Evolutionary conservation across 2,888 invertebrate genomes (phyloP), one percentile per base, ranked within the genome.

Genomic region (Adelognathus sp.): DNA sequence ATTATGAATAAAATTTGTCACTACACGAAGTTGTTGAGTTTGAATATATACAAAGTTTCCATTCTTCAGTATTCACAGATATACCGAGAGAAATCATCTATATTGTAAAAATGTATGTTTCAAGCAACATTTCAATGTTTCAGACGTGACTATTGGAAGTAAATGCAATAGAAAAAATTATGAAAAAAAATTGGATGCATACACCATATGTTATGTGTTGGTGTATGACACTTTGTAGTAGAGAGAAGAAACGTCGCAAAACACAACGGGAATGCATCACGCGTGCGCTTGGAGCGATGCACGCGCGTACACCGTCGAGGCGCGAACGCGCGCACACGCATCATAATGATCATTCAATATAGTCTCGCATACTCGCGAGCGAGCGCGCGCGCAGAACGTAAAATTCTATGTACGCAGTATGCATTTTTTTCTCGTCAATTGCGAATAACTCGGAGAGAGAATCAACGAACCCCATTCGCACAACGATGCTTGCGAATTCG

Each of bases 311-410:
- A 67, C 72, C 63, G 71, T 60, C 44, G 56, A 66, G 71, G 16
- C 56, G 50, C 54, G 50, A 50, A 50, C 24, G 31, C 36, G 52
- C 24, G 63, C 63, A n/a, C n/a, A 63, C 72, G 79, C 79, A 79
- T 76, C 72, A 79, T 76, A 79, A 79, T 79, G 76, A 76, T 79
- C 72, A 79, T 72, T 79, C 63, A 76, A 79, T n/a, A n/a, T 79
- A 79, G 71, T 11, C 50, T 9, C 41, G 72, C 56, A 69, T 72
- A 76, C 63, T 52, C 67, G 66, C 41, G 73, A n/a, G n/a, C n/a
- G n/a, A n/a, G n/a, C 67, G 66, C 44, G 58, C 44, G 64, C 54
- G 67, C 79, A 79, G 79, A 76, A 79, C 72, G 76, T 67, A 58
- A 69, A 50, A 27, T 33, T 44, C 52, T 16, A 9, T 44, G 72